phyloP scores from a whole-genome alignment of 2,113 vertebrate species.

The Pluvianellus socialis region DNA sequence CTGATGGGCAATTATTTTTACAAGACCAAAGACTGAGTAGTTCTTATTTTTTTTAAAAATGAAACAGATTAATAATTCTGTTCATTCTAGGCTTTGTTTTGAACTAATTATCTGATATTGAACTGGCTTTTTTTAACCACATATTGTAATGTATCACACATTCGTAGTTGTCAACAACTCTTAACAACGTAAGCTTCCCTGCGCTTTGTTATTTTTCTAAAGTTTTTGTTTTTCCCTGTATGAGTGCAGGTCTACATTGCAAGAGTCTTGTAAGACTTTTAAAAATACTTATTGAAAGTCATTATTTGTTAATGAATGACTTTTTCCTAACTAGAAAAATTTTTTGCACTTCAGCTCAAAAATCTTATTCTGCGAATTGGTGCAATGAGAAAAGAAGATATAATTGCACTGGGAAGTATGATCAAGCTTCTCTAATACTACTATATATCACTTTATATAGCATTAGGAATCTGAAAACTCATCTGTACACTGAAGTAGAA shows the following conservation, averaged over 20 bases:
- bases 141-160: rapidly evolving
- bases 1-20: neutral
- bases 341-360: neutral
- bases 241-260: neutral
- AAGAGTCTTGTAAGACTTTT: neutral
- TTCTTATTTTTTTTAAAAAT: neutral
- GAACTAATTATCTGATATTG: neutral
- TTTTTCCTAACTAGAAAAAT: neutral
- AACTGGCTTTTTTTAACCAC: neutral
- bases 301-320: neutral
- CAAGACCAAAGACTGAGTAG: neutral
- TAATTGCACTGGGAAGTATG: neutral
- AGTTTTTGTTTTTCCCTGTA: rapidly evolving
- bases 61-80: neutral
- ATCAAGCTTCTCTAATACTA: neutral
- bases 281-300: neutral
- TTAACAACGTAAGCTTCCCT: neutral
- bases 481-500: neutral
- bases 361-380: neutral
- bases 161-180: neutral
- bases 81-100: neutral
- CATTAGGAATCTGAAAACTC: neutral
- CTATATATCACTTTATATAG: neutral
- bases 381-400: neutral
- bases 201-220: neutral